Evolutionary conservation across 2,113 vertebrate species (phyloP).

Genomic region (Nyctereutes procyonoides): DNA sequence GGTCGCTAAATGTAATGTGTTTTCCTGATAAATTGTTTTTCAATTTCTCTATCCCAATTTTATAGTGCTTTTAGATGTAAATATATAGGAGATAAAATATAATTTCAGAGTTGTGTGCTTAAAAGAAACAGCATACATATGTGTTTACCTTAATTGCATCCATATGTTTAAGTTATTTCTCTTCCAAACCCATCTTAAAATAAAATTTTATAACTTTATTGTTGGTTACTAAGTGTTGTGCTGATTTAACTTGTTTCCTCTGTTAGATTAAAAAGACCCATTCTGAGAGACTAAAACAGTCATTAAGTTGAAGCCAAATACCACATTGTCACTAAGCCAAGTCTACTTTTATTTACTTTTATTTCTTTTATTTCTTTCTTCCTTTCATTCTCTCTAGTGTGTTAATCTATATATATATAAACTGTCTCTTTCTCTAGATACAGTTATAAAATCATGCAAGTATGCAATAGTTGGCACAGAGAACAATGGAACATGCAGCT

Average conservation of each 20-base stretch:
- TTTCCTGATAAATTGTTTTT: constrained; percentile 61
- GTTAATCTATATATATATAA: not conserved
- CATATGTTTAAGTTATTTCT: constrained; percentile 87
- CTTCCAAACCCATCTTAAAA: constrained; percentile 69
- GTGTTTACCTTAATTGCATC: constrained; percentile 89
- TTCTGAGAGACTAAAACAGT: constrained; percentile 74
- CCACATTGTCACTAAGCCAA: constrained; percentile 59
- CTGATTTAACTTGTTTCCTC: constrained; percentile 85
- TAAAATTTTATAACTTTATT: constrained; percentile 86
- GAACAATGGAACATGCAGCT: constrained; percentile 44
- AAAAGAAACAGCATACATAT: constrained; percentile 86
- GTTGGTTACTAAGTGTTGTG: constrained; percentile 75
- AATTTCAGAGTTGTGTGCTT: constrained; percentile 85
- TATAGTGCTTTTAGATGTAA: constrained; percentile 87
- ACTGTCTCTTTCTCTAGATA: not conserved
- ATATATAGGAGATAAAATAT: constrained; percentile 82
- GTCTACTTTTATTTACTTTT: constrained; percentile 37
- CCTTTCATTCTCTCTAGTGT: not conserved
- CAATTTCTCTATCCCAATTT: constrained; percentile 79
- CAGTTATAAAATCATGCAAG: constrained; percentile 49
- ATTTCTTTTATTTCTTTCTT: constrained; percentile 44
- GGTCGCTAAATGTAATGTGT: not conserved
- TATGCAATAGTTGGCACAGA: constrained; percentile 36
- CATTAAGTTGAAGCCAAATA: constrained; percentile 69
- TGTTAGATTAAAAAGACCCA: constrained; percentile 78